Base-by-base conservation (phyloP, 2,113 vertebrate species). In the Cephalopterus ornatus region DNA sequence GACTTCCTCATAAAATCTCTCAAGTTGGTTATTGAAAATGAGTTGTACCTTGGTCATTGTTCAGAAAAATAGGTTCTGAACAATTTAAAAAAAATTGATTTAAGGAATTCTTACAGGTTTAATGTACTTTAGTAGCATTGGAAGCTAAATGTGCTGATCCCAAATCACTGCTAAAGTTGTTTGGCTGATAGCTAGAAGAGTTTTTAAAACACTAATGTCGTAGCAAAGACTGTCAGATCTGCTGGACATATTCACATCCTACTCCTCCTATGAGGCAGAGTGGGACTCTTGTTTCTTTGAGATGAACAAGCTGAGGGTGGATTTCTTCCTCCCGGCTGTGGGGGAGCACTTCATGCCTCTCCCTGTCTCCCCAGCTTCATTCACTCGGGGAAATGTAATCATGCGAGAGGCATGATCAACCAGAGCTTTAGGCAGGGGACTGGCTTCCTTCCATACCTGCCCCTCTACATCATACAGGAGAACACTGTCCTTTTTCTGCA, bases 371-470 rank as follows among this genome's bases (percentile, higher is more conserved):
- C 79, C 59, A n/a, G 41, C 35, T 23, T 61, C 24, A 8, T 83
- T 88, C 58, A 50, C 26, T 13, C 58, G 30, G 16, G 91, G 26
- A 37, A 97, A 47, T 63, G 70, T 89, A 65, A 97, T 89, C 35
- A 91, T 58, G 62, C 93, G 97, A 49, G 93, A 96, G n/a, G 92
- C 86, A 7, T 97, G 96, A 73, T 97, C 96, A 9, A 56, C 93
- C 78, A 97, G 78, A 42, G 95, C 84, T 44, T 65, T 42, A 52
- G 97, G 96, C 74, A 98, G 56, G n/a, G 80, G 39, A 27, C 87
- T 92, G 21, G 39, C 94, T 84, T 96, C 92, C 58, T 81, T 91
- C 95, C 84, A 85, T 12, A 47, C 30, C 18, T 9, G 41, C 22
- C 39, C 33, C 7, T 86, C 66, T 14, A 95, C 91, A 44, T 96